Evolutionary conservation across 2,888 invertebrate species (phyloP), one percentile per base, ranked within the genome.

Genomic region (Troglohyphantes excavatus): DNA sequence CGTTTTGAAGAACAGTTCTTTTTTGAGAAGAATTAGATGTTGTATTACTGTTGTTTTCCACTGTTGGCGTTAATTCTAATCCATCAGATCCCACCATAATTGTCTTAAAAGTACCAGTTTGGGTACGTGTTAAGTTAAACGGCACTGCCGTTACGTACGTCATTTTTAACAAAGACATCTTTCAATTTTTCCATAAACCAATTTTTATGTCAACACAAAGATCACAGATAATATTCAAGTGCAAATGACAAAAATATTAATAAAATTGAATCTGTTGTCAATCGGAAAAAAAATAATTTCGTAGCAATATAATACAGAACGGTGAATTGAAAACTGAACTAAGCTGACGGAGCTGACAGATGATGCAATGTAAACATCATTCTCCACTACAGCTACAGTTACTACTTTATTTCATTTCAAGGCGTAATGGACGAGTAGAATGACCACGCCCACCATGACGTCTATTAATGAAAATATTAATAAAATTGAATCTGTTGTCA

Each of bases 101-200:
- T 6, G 21, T 72, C 46, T 13, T 46, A 23, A n/a, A 33, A n/a
- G 23, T 27, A 84, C 23, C 65, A 17, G 17, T 43, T 53, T 75
- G 75, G n/a, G 53, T 11, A 13, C 75, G 65, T 11, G 46, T 21
- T 21, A 75, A 59, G 23, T 65, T 39, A 21, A 84, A 84, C 13
- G 84, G 84, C 17, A 84, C 65, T 19, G 84, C 75, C n/a, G 67
- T 75, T 17, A 84, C 33, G 3, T 59, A 65, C 53, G 67, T 84
- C 0, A 46, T 23, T 68, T 81, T 68, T 17, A n/a, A 46, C 6
- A 72, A 6, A 23, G 72, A 72, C 72, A 72, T 72, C 21, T 23
- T 72, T 72, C 7, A 7, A 53, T n/a, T 53, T 53, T n/a, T 17
- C 13, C 13, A 39, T 7, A 13, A 39, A 39, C 13, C 39, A 39